phyloP scores from a whole-genome alignment of 2,113 vertebrate species.

The Labeo catla region DNA sequence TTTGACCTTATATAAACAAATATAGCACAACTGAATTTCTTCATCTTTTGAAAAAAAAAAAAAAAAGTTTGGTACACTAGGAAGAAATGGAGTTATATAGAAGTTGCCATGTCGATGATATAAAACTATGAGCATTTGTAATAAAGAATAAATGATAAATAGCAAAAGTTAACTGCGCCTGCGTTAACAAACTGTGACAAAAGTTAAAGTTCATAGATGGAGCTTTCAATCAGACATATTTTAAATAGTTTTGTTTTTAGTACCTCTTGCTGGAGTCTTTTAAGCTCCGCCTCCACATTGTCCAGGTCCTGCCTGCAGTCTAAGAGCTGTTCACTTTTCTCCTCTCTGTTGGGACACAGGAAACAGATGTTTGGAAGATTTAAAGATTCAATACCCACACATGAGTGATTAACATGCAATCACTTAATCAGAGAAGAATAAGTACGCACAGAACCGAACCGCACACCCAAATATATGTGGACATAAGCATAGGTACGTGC shows the following conservation, averaged over 20 bases:
- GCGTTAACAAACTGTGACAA: neutral
- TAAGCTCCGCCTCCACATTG: conserved; percentile 89
- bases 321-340: conserved; percentile 95
- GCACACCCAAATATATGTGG: neutral
- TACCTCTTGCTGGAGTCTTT: conserved; percentile 94
- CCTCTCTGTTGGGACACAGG: conserved; percentile 78
- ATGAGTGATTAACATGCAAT: neutral
- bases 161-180: too few species aligned
- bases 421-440: neutral
- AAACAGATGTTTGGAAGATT: conserved; percentile 42
- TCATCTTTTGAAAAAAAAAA: neutral
- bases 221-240: neutral
- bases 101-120: neutral
- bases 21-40: neutral
- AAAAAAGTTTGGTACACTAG: too few species aligned
- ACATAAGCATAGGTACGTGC: neutral
- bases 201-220: neutral
- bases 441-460: neutral
- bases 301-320: conserved; percentile 96
- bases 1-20: neutral
- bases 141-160: neutral
- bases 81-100: neutral
- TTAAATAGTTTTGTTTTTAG: neutral
- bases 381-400: neutral
- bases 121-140: neutral